These are phyloP conservation scores for Camelus dromedarius DNA, from an alignment of 2,113 vertebrate species.

Conservation along the genomic window DNA sequence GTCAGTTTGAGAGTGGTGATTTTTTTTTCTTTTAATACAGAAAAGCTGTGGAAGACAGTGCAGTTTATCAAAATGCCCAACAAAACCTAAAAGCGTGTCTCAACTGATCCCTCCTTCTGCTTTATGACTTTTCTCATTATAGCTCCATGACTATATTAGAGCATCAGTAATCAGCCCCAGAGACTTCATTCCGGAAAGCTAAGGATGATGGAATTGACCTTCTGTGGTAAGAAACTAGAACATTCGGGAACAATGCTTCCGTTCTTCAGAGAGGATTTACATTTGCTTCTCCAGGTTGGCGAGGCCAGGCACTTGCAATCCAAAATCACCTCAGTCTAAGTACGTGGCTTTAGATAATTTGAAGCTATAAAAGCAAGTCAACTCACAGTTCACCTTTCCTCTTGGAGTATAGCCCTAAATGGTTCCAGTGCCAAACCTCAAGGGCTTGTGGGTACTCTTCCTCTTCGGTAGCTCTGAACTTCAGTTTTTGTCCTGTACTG, in stretches of 20 bases:
- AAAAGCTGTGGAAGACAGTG: constrained; percentile 27
- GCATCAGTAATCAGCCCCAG: neutral
- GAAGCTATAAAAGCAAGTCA: neutral
- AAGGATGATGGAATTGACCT: neutral
- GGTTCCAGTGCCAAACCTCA: neutral
- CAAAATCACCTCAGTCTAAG: neutral
- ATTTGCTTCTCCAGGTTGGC: neutral
- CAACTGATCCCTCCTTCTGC: neutral
- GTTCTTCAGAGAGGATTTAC: neutral
- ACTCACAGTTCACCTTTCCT: neutral
- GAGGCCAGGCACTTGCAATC: neutral
- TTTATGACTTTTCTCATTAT: neutral
- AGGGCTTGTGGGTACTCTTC: neutral
- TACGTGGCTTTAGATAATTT: neutral
- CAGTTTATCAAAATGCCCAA: constrained; percentile 4
- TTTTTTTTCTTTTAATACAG: constrained; percentile 17
- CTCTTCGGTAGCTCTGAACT: neutral
- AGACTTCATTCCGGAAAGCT: neutral
- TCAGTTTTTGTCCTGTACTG: neutral
- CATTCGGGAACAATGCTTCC: neutral
- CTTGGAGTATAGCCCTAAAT: neutral
- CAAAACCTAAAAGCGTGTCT: neutral
- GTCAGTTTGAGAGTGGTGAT: neutral
- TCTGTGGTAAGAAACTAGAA: neutral
- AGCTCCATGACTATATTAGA: neutral